These are phyloP conservation scores for Thymelicus sylvestris DNA, from an alignment of 2,888 invertebrate genomes.

Conservation along the genomic window DNA sequence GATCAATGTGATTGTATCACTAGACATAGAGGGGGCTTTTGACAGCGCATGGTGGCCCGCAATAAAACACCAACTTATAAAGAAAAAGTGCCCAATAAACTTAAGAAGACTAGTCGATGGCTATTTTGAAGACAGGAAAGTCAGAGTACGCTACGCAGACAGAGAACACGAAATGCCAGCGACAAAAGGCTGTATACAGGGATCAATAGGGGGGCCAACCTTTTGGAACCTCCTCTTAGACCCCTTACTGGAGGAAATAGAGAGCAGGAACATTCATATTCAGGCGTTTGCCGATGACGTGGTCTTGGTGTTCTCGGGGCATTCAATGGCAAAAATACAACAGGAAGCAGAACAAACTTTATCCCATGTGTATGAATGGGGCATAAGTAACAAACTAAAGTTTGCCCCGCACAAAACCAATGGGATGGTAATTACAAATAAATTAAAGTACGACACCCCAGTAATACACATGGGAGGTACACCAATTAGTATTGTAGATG, in stretches of 20 bases:
- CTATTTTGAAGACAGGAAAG: background rate
- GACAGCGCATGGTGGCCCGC: too few relatives aligned
- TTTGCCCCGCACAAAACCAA: background rate
- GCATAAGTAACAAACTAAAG: background rate
- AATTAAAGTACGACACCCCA: background rate
- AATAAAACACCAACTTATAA: too few relatives aligned
- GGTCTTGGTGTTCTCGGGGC: background rate
- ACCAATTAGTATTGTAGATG: background rate
- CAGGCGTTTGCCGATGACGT: background rate
- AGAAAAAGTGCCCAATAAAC: background rate
- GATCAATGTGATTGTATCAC: background rate
- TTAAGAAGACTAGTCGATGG: background rate
- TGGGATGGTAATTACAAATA: background rate
- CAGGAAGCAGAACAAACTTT: background rate
- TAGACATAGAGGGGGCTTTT: too few relatives aligned
- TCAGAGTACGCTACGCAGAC: too few relatives aligned
- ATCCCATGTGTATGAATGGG: background rate
- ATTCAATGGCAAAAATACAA: background rate
- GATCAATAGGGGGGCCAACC: background rate
- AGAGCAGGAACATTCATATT: background rate
- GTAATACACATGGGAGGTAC: background rate
- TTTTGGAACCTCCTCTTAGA: slow-evolving; percentile 4
- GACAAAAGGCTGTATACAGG: background rate
- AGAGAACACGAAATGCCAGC: background rate
- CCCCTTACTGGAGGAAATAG: background rate